Percentiles rank a stretch among this genome's conserved stretches.
These are phyloP conservation scores for Andrena minutula DNA, from an alignment of 2,888 invertebrate genomes.

Conservation along the genomic window DNA sequence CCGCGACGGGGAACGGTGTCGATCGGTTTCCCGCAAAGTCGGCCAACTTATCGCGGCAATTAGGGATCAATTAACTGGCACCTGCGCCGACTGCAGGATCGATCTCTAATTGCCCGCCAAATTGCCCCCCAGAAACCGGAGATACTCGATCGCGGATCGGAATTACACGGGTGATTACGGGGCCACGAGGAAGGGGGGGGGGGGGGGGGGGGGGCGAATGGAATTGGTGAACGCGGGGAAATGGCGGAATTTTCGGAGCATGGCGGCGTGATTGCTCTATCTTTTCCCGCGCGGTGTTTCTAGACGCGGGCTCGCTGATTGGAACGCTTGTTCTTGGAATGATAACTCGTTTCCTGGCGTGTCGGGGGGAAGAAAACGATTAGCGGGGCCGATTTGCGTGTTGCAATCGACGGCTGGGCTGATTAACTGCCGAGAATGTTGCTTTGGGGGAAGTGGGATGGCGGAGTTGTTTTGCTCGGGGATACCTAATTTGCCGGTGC, in stretches of 20 bases:
- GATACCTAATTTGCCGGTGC: not conserved
- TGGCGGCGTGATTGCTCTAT: conserved; percentile 38
- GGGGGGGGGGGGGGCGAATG: not conserved
- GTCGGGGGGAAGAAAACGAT: conserved; percentile 30
- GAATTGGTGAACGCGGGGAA: conserved; percentile 24
- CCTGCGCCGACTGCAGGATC: conserved; percentile 66
- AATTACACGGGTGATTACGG: conserved; percentile 57
- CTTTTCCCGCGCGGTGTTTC: not conserved
- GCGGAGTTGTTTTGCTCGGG: not conserved
- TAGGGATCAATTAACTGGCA: conserved; percentile 72
- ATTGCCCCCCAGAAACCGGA: conserved; percentile 54
- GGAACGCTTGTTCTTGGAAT: conserved; percentile 45
- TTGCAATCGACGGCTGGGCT: conserved; percentile 30
- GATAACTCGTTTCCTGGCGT: conserved; percentile 35
- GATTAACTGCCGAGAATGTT: conserved; percentile 8
- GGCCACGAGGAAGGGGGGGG: too few species aligned
- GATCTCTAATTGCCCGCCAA: conserved; percentile 68
- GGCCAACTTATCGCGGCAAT: conserved; percentile 72
- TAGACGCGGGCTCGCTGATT: conserved; percentile 24
- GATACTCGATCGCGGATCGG: conserved; percentile 61
- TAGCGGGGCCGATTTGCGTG: conserved; percentile 23
- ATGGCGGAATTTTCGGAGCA: conserved; percentile 35
- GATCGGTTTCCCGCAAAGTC: conserved; percentile 53
- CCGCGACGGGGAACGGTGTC: conserved; percentile 8
- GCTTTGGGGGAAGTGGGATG: not conserved